phyloP scores from a whole-genome alignment of 2,797 vertebrate species.

The Sebastes miniatus region DNA sequence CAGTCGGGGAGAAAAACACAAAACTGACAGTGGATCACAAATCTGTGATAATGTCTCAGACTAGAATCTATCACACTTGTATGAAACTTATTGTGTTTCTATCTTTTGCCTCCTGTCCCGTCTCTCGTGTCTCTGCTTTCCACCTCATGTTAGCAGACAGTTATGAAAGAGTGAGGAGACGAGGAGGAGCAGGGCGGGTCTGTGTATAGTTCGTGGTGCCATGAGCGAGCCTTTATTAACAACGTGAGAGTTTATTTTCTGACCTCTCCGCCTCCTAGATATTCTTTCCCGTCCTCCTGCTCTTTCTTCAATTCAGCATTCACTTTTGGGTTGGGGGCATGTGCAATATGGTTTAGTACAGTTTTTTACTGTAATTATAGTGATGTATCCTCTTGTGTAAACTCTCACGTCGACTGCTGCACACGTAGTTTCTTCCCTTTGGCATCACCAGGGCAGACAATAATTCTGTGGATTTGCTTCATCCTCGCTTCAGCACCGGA shows the following conservation, averaged over 20 bases:
- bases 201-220: constrained; percentile 51
- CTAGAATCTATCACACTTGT: constrained; percentile 27
- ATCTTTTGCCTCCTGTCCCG: neutral
- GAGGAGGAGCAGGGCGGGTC: constrained; percentile 60
- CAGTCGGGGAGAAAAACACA: constrained; percentile 1
- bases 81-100: constrained; percentile 14
- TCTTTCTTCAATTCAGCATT: constrained; percentile 27
- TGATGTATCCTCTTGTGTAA: neutral
- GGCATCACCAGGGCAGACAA: neutral
- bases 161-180: constrained; percentile 49
- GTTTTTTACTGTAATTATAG: neutral
- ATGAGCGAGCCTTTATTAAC: constrained; percentile 69
- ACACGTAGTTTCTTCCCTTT: constrained; percentile 5
- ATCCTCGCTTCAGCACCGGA: neutral
- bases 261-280: constrained; percentile 43
- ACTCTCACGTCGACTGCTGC: neutral
- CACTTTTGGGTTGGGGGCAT: neutral
- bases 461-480: constrained; percentile 24
- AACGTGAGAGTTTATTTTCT: constrained; percentile 59
- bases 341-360: neutral
- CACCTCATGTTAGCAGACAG: constrained; percentile 45
- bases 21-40: constrained; percentile 28
- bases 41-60: constrained; percentile 21
- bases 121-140: constrained; percentile 15
- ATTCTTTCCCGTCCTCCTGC: constrained; percentile 28